Base-by-base conservation (phyloP, 1,140 invertebrate genomes). In the Eulimnadia texana region DNA sequence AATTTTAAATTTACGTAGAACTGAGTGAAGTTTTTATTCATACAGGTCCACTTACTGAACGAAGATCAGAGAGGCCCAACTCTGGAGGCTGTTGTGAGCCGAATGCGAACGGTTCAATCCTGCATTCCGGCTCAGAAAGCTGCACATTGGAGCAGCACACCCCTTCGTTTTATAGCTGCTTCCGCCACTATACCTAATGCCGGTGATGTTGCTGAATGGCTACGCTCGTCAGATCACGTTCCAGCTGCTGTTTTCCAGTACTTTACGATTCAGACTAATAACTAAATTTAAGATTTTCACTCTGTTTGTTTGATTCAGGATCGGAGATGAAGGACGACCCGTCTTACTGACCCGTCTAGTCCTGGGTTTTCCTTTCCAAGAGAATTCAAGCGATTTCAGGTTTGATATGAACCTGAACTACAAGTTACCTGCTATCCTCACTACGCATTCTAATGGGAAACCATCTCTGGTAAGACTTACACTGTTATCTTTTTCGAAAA, bases 131-230 rank as follows among this genome's bases (percentile, higher is more conserved):
- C 24, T 60, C 29, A 59, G 62, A 42, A 42, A 42, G 33, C 33
- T 9, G 6, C 16, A 16, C 33, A 42, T 6, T 42, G 33, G 33
- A 9, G 33, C 33, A 42, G 55, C 62, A 60, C n/a, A 50, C 58
- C 2, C 52, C 19, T 23, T n/a, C 70, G 86, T 67, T 86, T 89
- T 67, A 69, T 89, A 2, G 86, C 86, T 23, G 80, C 85, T 1
- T 90, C 87, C 20, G 87, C 87, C 3, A 89, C 86, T 0, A 80
- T 88, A 63, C 81, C 84, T 47, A 90, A 91, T 69, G 80, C 83
- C 50, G 77, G 83, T 65, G 88, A 91, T 72, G 77, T 90, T 28
- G 81, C 83, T 3, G 71, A 77, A 49, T 90, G 87, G 86, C 70
- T 90, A 1, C 19, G 33, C n/a, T 42, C 33, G 6, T 77, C 77